Evolutionary conservation across 2,113 vertebrate species (phyloP), one percentile per base, ranked within the genome.

Genomic region (Psettodes erumei): DNA sequence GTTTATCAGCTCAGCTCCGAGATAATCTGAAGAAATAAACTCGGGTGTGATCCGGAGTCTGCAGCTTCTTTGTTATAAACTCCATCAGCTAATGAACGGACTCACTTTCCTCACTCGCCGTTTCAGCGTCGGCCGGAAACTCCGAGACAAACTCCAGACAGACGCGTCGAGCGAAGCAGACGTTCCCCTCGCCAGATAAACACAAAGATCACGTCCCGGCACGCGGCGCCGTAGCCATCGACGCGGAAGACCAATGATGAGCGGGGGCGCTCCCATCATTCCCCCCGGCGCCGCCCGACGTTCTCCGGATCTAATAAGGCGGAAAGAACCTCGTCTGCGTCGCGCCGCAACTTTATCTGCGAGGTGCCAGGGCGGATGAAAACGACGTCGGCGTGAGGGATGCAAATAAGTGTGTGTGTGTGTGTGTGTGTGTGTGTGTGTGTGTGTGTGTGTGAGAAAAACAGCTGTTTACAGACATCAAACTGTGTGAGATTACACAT

Each of bases 331-430:
- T 75, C 60, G 18, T 55, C 47, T 51, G 61, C 67, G 27, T 59
- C 68, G 64, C 72, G 18, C 7, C 33, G 6, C 28, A 18, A 25
- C 75, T 80, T 86, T 83, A 80, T 84, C 75, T 72, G 56, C 21
- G 63, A 77, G 76, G 33, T 76, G 84, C 48, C 80, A 69, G 19
- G 33, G 37, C 19, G 43, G 83, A 85, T 69, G 73, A 82, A 75
- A 82, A 64, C 65, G 43, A 50, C 66, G 40, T 79, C 7, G 37
- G 53, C 67, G 55, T 47, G 47, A 63, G 65, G 66, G 78, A 83
- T 66, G 83, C 63, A 86, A 90, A 85, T 72, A 79, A 86, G 60
- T 73, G n/a, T n/a, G n/a, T n/a, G n/a, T n/a, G n/a, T n/a, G n/a
- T n/a, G n/a, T n/a, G n/a, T n/a, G n/a, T n/a, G n/a, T n/a, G n/a